phyloP scores from a whole-genome alignment of 35 echinoderm and acorn worm species.

The Apostichopus parvimensis region DNA sequence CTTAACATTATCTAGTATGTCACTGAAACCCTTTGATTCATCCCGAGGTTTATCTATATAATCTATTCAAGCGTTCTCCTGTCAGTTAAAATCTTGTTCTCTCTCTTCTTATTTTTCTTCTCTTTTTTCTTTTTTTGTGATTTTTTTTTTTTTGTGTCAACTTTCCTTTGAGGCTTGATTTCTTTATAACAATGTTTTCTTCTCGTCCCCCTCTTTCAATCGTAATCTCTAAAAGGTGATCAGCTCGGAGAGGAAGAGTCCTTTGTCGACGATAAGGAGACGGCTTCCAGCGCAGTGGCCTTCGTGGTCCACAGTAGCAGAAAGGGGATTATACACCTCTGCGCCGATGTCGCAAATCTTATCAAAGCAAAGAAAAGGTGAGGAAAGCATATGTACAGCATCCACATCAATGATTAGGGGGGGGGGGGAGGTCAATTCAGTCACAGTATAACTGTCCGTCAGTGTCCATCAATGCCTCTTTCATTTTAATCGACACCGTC shows the following conservation, averaged over 20 bases:
- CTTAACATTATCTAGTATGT: background rate
- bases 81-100: background rate
- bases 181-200: constrained; percentile 42
- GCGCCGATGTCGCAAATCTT: constrained; percentile 89
- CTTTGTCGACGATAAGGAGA: constrained; percentile 88
- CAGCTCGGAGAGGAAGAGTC: background rate
- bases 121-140: too few species aligned
- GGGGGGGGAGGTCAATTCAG: too few species aligned
- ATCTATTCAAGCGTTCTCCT: background rate
- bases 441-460: too few species aligned
- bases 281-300: constrained; percentile 90
- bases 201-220: background rate
- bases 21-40: background rate
- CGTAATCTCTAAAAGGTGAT: constrained; percentile 37
- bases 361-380: constrained; percentile 93
- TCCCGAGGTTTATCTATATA: background rate
- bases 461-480: too few species aligned
- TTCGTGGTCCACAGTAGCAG: constrained; percentile 94
- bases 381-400: background rate
- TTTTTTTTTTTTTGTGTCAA: too few species aligned
- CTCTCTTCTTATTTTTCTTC: background rate
- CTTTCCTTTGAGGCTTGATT: background rate
- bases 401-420: too few species aligned
- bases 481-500: too few species aligned
- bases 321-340: constrained; percentile 86